phyloP scores from a whole-genome alignment of 2,888 invertebrate genomes.

The Sphaerophoria taeniata region DNA sequence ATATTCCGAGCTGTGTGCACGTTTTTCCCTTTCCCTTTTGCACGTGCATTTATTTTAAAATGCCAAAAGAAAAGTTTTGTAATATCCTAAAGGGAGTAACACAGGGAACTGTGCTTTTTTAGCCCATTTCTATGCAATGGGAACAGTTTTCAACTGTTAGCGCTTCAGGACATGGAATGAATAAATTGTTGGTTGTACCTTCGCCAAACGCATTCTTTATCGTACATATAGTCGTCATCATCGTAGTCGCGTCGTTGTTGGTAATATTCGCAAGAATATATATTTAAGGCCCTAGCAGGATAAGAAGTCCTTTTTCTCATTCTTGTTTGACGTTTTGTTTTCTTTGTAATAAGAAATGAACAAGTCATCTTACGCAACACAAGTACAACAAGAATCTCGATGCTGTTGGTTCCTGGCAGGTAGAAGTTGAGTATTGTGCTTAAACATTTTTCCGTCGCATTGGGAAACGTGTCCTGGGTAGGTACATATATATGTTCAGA shows the following conservation, averaged over 20 bases:
- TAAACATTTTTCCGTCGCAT: slow-evolving; percentile 20
- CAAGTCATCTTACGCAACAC: slow-evolving; percentile 28
- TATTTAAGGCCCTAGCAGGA: background rate
- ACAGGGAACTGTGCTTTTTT: too few relatives aligned
- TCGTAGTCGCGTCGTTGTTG: background rate
- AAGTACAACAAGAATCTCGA: background rate
- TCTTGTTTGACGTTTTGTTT: slow-evolving; percentile 33
- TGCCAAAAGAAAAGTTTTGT: slow-evolving; percentile 40
- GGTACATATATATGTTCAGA: background rate
- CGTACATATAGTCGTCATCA: background rate
- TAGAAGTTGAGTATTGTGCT: slow-evolving; percentile 11
- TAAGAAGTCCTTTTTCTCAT: slow-evolving; percentile 30
- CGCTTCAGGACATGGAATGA: slow-evolving; percentile 41
- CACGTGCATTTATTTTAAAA: slow-evolving; percentile 5
- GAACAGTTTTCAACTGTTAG: slow-evolving; percentile 46
- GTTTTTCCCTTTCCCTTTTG: background rate
- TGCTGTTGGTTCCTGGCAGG: background rate
- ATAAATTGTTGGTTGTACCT: slow-evolving; percentile 40
- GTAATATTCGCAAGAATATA: too few relatives aligned
- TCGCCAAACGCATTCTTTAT: slow-evolving; percentile 28
- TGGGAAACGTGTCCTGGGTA: slow-evolving; percentile 27
- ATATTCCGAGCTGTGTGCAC: slow-evolving; percentile 18
- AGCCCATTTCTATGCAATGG: slow-evolving; percentile 8
- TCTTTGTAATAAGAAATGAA: slow-evolving; percentile 25
- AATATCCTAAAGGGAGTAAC: slow-evolving; percentile 40